Percentiles rank a stretch among this genome's conserved stretches.
phyloP scores from a whole-genome alignment of 1,140 invertebrate genomes.

The Orussus abietinus region DNA sequence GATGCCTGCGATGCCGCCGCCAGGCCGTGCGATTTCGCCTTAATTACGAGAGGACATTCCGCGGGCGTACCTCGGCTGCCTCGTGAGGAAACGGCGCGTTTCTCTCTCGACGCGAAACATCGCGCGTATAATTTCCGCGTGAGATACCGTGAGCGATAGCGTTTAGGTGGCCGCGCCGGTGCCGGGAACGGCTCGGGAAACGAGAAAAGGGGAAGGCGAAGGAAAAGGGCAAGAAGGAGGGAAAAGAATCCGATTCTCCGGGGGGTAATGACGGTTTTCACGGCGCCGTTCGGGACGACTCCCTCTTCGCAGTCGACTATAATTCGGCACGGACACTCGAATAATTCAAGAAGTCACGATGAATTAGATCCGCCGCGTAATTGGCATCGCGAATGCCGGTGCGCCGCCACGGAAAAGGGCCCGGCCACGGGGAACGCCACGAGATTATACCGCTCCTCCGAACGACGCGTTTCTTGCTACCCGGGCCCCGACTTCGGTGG shows the following conservation, averaged over 20 bases:
- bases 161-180: too few species aligned
- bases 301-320: slow-evolving; percentile 9
- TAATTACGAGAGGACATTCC: too few species aligned
- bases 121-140: too few species aligned
- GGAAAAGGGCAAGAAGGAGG: slow-evolving; percentile 2
- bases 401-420: neutral
- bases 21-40: too few species aligned
- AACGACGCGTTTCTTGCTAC: neutral
- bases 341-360: slow-evolving; percentile 17
- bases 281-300: neutral
- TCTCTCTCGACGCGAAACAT: too few species aligned
- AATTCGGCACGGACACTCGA: slow-evolving; percentile 4
- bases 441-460: slow-evolving; percentile 10
- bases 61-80: too few species aligned
- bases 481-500: neutral
- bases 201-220: neutral
- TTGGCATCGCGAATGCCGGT: slow-evolving; percentile 10
- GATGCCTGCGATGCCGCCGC: too few species aligned
- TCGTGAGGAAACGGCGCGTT: too few species aligned
- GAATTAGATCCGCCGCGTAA: slow-evolving; percentile 13
- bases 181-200: too few species aligned
- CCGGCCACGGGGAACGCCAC: too few species aligned
- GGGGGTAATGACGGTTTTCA: neutral
- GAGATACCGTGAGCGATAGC: too few species aligned
- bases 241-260: too few species aligned